Base-by-base conservation (phyloP, 2,888 invertebrate genomes). In the Eupeodes luniger region DNA sequence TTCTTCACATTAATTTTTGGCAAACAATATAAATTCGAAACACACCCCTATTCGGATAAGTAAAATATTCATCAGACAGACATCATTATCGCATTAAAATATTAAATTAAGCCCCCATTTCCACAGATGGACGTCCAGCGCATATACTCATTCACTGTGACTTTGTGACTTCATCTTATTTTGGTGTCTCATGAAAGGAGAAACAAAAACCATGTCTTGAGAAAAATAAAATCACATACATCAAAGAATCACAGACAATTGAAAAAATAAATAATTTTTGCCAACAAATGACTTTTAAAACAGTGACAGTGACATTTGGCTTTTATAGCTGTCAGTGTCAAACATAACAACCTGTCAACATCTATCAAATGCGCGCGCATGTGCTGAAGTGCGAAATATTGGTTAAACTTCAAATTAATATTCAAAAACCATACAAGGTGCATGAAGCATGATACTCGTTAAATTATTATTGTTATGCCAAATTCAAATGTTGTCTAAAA, bases 331-430 rank as follows among this genome's bases (percentile, higher is more conserved):
- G 66, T 78, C 72, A 78, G 34, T 83, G 78, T 72, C 34, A 64
- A 67, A 67, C 12, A 51, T 53, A 69, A 51, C 49, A 67, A 44
- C 40, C 27, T 57, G 19, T 59, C 47, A 74, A 64, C 69, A 70
- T 74, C n/a, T 27, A 51, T 79, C 61, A 81, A 80, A 76, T 40
- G 47, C 16, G 64, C 51, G 49, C 78, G 59, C 10, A 57, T 51
- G 59, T 59, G 27, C 27, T 27, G 14, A 77, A 81, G 77, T 81
- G 77, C 61, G 77, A 81, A 66, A 61, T 76, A 51, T 84, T 84
- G 79, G 34, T 75, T 67, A 84, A 40, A 44, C 19, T 49, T 44
- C 19, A 12, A 74, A 78, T 78, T 83, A 14, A 36, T 61, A 83
- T 78, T 66, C 78, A 66, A 64, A 40, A 49, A 61, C 55, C 51